Conservation (phyloP, 2,888 invertebrate genomes). For the Rutpela maculata region DNA sequence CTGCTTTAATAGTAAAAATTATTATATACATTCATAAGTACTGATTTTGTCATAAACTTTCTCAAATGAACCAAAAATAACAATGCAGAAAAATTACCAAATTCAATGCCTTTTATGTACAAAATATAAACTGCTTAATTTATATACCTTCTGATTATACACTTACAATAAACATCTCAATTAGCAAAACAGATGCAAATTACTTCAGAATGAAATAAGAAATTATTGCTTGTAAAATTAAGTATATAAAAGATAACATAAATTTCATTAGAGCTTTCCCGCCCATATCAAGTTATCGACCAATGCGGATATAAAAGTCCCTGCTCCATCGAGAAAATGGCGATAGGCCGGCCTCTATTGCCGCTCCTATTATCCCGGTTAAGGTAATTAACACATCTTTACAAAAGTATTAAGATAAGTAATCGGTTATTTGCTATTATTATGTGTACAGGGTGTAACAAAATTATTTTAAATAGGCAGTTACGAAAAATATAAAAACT, state of each 20-base stretch:
- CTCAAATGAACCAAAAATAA: no score
- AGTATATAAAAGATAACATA: slow-evolving; percentile 31
- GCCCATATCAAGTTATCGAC: slow-evolving; percentile 30
- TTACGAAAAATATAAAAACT: background rate
- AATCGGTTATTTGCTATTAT: background rate
- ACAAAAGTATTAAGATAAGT: slow-evolving; percentile 5
- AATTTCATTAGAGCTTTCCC: slow-evolving; percentile 18
- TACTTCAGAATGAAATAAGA: slow-evolving; percentile 21
- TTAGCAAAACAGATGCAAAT: slow-evolving; percentile 33
- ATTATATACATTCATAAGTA: no score
- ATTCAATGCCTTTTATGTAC: background rate
- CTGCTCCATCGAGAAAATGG: slow-evolving; percentile 33
- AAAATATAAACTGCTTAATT: background rate
- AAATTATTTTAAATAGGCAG: background rate
- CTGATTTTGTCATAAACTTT: no score
- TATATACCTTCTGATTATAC: background rate
- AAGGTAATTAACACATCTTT: slow-evolving; percentile 17
- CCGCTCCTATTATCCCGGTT: slow-evolving; percentile 17
- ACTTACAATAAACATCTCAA: slow-evolving; percentile 4
- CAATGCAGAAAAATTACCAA: background rate
- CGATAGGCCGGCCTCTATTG: slow-evolving; percentile 33
- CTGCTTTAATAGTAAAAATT: no score
- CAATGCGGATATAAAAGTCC: slow-evolving; percentile 22
- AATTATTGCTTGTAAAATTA: slow-evolving; percentile 36
- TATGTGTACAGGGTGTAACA: background rate